Conservation (phyloP, 1,140 invertebrate species). For the Achroia grisella region DNA sequence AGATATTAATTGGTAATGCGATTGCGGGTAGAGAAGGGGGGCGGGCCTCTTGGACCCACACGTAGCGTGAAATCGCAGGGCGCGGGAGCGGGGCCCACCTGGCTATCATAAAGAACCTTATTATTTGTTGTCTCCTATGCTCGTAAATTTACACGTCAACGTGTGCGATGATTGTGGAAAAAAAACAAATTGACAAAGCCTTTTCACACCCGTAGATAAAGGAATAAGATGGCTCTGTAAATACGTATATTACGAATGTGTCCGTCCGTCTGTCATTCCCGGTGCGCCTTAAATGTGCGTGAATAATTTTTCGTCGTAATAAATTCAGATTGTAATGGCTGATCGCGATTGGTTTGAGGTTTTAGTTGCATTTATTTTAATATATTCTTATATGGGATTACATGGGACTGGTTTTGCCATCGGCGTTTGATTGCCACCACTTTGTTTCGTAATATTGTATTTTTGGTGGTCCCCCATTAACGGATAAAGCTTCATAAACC, state of each 20-base stretch:
- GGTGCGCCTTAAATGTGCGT: conserved; percentile 56
- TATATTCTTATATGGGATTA: conserved; percentile 42
- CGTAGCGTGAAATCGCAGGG: conserved; percentile 68
- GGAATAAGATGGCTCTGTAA: conserved; percentile 50
- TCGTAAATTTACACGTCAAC: conserved; percentile 71
- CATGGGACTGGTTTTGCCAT: conserved; percentile 36
- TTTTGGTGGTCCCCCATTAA: conserved; percentile 39
- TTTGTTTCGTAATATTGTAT: conserved; percentile 33
- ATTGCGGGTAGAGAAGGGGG: conserved; percentile 14
- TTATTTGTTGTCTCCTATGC: conserved; percentile 71
- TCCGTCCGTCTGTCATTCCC: conserved; percentile 6
- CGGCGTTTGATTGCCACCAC: conserved; percentile 47
- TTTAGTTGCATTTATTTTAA: conserved; percentile 57
- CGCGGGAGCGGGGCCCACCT: conserved; percentile 54
- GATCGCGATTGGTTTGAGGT: conserved; percentile 59
- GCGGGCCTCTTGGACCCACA: conserved; percentile 45
- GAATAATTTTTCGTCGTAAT: conserved; percentile 70
- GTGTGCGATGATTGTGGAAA: conserved; percentile 69
- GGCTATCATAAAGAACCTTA: conserved; percentile 47
- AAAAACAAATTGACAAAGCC: conserved; percentile 50
- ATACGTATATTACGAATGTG: conserved; percentile 30
- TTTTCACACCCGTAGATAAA: conserved; percentile 56
- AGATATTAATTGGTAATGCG: conserved; percentile 58
- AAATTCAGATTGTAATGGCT: conserved; percentile 66
- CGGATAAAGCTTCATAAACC: conserved; percentile 39